phyloP scores from a whole-genome alignment of 2,113 vertebrate genomes.

The Mystacornis crossleyi region DNA sequence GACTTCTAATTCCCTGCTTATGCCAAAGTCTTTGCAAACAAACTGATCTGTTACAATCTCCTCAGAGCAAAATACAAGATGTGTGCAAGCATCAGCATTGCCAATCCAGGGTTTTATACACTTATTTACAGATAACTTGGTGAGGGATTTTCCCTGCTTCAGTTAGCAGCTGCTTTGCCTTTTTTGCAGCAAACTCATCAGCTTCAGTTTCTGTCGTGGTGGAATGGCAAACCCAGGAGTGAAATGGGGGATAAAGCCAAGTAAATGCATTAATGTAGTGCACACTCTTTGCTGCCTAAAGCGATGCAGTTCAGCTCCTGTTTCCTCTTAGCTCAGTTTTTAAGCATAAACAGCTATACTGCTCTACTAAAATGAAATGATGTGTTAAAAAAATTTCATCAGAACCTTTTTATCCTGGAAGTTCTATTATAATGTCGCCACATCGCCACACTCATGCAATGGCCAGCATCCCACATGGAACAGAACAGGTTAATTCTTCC shows the following conservation, averaged over 20 bases:
- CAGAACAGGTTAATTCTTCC: constrained; percentile 56
- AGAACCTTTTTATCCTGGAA: not conserved
- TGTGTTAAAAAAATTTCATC: not conserved
- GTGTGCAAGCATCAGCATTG: not conserved
- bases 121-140: constrained; percentile 13
- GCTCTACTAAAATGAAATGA: not conserved
- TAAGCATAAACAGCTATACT: not conserved
- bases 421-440: not conserved
- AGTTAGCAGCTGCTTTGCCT: not conserved
- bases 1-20: not conserved
- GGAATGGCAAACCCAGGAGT: not conserved
- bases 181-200: not conserved
- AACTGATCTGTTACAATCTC: not conserved
- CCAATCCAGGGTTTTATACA: not conserved
- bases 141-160: not conserved
- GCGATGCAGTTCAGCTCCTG: not conserved
- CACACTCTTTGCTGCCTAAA: not conserved
- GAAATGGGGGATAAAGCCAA: not conserved
- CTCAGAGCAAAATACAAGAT: not conserved
- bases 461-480: not conserved
- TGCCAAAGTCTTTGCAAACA: not conserved
- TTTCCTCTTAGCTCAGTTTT: not conserved
- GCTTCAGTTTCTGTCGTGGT: not conserved
- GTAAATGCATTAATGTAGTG: not conserved
- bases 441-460: rapidly evolving